phyloP scores from a whole-genome alignment of 2,797 vertebrate genomes.

The Capromys pilorides region DNA sequence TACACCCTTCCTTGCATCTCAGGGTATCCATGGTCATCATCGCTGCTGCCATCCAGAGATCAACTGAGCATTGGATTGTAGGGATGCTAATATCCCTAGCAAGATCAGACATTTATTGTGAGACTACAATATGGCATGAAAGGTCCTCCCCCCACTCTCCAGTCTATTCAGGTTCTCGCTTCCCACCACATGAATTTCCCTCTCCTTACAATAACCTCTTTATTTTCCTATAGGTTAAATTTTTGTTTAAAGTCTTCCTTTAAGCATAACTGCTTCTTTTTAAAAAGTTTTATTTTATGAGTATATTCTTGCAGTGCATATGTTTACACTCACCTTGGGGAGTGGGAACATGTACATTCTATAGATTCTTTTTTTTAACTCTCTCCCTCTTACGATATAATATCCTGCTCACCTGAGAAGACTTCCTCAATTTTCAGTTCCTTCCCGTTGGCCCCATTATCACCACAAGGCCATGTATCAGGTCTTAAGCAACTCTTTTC shows the following conservation, averaged over 20 bases:
- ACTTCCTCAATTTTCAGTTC: not conserved
- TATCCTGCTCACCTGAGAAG: constrained; percentile 4
- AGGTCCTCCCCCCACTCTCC: not conserved
- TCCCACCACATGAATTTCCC: not conserved
- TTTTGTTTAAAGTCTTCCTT: constrained; percentile 13
- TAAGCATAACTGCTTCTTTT: not conserved
- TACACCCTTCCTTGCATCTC: not conserved
- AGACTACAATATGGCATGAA: too few species aligned
- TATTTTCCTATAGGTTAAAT: not conserved
- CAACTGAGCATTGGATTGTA: not conserved
- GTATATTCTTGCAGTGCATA: not conserved
- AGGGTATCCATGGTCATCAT: not conserved
- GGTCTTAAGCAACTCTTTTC: constrained; percentile 34
- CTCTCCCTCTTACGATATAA: not conserved
- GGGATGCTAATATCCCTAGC: not conserved
- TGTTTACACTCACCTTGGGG: not conserved
- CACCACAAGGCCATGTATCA: not conserved
- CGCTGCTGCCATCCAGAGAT: not conserved
- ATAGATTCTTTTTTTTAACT: not conserved
- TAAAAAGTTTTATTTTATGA: not conserved
- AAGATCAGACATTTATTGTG: not conserved
- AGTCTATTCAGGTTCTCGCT: not conserved
- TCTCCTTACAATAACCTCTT: not conserved
- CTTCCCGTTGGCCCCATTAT: not conserved
- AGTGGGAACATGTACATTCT: not conserved